phyloP scores from a whole-genome alignment of 2,888 invertebrate genomes.

The Caenorhabditis imperialis region DNA sequence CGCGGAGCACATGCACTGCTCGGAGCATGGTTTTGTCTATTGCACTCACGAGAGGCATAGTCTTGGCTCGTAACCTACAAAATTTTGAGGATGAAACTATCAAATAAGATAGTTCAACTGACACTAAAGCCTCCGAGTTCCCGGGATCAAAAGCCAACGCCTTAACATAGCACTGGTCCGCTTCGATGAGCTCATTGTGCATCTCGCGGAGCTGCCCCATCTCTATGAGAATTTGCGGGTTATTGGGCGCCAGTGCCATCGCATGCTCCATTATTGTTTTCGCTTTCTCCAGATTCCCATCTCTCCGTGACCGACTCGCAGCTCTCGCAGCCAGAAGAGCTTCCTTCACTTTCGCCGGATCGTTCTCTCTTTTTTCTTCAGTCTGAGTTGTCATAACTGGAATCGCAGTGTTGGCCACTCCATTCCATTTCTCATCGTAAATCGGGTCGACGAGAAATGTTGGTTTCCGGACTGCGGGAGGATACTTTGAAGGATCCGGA shows the following conservation, averaged over 20 bases:
- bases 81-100: background rate
- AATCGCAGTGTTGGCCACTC: slow-evolving; percentile 36
- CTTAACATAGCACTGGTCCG: slow-evolving; percentile 89
- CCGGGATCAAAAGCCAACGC: slow-evolving; percentile 89
- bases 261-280: slow-evolving; percentile 85
- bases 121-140: slow-evolving; percentile 81
- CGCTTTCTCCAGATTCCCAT: slow-evolving; percentile 71
- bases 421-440: slow-evolving; percentile 53
- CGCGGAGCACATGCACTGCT: slow-evolving; percentile 83
- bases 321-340: slow-evolving; percentile 71
- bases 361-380: slow-evolving; percentile 41
- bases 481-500: background rate
- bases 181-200: slow-evolving; percentile 85
- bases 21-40: slow-evolving; percentile 87
- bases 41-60: slow-evolving; percentile 88
- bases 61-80: slow-evolving; percentile 85
- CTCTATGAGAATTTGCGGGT: slow-evolving; percentile 91
- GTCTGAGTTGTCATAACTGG: slow-evolving; percentile 31
- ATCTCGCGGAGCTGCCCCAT: slow-evolving; percentile 47
- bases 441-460: slow-evolving; percentile 50
- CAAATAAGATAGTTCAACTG: slow-evolving; percentile 6
- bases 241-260: slow-evolving; percentile 89
- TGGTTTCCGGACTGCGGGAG: slow-evolving; percentile 39
- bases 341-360: slow-evolving; percentile 63
- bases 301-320: slow-evolving; percentile 63